Percentiles rank a stretch among this genome's conserved stretches.
Conservation (phyloP, 2,888 invertebrate genomes). For the Chirona hameri region DNA sequence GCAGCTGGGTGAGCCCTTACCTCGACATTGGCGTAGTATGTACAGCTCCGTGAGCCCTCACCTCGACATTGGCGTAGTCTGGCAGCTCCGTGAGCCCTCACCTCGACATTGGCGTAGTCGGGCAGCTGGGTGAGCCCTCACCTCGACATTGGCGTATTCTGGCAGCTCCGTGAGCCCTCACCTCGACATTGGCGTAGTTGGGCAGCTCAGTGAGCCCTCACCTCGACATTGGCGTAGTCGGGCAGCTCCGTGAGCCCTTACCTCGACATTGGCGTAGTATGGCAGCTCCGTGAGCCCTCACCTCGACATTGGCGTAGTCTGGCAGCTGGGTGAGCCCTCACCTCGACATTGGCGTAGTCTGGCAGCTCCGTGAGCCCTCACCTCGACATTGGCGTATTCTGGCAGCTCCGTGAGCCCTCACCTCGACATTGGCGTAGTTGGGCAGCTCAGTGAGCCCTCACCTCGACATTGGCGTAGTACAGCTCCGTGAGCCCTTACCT, state of each 20-base stretch:
- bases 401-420: too few species aligned
- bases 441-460: slow-evolving; percentile 45
- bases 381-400: background rate
- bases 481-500: too few species aligned
- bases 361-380: slow-evolving; percentile 45
- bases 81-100: too few species aligned
- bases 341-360: background rate
- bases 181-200: background rate
- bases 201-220: slow-evolving; percentile 45
- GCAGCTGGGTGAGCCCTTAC: too few species aligned
- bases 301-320: background rate
- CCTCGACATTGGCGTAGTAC: background rate
- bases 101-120: background rate
- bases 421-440: background rate
- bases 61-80: background rate
- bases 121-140: slow-evolving; percentile 45
- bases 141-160: background rate
- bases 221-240: background rate
- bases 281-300: slow-evolving; percentile 45
- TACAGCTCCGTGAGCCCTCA: slow-evolving; percentile 46
- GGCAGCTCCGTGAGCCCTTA: too few species aligned
- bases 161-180: too few species aligned
- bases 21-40: background rate
- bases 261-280: background rate
- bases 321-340: too few species aligned